Conservation (phyloP, 2,888 invertebrate species). For the Erynnis tages region DNA sequence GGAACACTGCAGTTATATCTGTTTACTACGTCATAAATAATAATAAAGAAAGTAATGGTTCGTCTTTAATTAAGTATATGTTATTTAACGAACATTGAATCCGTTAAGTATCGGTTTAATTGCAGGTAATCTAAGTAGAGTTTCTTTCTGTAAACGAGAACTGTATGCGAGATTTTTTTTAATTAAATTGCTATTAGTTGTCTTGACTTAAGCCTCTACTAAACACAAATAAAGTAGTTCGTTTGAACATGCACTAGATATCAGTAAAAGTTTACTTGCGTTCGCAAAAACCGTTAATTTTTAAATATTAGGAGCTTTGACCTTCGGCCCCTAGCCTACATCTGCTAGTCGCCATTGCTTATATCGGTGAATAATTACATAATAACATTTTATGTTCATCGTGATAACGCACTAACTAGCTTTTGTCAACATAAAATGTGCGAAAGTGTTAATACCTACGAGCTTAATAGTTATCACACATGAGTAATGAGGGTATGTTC, state of each 20-base stretch:
- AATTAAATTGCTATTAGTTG: too few species aligned
- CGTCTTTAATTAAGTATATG: not conserved
- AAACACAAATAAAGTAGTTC: not conserved
- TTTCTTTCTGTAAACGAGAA: too few species aligned
- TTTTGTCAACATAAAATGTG: constrained; percentile 15
- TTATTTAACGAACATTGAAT: too few species aligned
- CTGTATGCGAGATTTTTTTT: too few species aligned
- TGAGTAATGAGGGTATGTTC: constrained; percentile 9
- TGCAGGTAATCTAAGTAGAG: too few species aligned
- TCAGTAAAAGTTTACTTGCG: not conserved
- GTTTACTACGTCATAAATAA: too few species aligned
- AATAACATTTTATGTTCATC: constrained; percentile 14
- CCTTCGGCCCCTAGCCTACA: constrained; percentile 1
- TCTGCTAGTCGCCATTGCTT: not conserved
- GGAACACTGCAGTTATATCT: too few species aligned
- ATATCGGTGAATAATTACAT: constrained; percentile 11
- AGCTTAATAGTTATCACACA: constrained; percentile 11
- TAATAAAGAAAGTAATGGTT: too few species aligned
- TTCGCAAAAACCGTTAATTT: not conserved
- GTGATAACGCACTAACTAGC: constrained; percentile 12
- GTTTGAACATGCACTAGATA: too few species aligned
- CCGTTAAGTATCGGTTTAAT: too few species aligned
- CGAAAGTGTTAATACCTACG: constrained; percentile 18
- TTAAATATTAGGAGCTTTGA: constrained; percentile 1
- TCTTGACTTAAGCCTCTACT: too few species aligned